Evolutionary conservation across 2,888 invertebrate species (phyloP).

Genomic region (Synanthedon andrenaeformis): DNA sequence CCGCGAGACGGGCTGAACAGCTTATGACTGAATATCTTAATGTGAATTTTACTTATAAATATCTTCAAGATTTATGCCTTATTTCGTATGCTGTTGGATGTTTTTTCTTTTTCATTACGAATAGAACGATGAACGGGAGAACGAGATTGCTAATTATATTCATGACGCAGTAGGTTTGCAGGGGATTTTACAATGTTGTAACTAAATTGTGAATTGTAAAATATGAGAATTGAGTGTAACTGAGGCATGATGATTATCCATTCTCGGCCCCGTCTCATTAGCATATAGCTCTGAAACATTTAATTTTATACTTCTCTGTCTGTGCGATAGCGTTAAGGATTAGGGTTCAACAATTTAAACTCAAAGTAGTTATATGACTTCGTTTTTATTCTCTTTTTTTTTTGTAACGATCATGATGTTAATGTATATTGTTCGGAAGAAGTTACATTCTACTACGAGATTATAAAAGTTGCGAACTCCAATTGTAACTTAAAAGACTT

Average conservation of each 20-base stretch:
- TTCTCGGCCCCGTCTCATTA: constrained; percentile 26
- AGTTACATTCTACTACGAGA: constrained; percentile 32
- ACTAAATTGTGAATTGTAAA: constrained; percentile 6
- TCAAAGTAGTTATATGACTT: constrained; percentile 27
- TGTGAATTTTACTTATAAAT: no score
- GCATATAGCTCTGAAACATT: constrained; percentile 29
- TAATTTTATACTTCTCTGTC: constrained; percentile 14
- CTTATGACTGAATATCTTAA: no score
- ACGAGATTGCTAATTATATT: no score
- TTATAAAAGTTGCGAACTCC: constrained; percentile 29
- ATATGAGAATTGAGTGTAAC: constrained; percentile 12
- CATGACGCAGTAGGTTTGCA: background rate
- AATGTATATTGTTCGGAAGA: constrained; percentile 48
- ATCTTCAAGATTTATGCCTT: no score
- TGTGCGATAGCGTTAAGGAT: background rate
- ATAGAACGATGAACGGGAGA: no score
- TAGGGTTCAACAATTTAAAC: constrained; percentile 1
- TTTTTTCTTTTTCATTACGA: no score
- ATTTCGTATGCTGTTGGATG: no score
- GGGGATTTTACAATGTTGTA: background rate
- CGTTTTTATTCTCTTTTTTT: constrained; percentile 37
- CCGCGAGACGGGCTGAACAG: no score
- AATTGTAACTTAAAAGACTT: constrained; percentile 25
- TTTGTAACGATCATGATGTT: constrained; percentile 53
- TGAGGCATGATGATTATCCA: constrained; percentile 25